Percentiles rank a stretch among this genome's conserved stretches.
phyloP scores from a whole-genome alignment of 2,888 invertebrate species.

The Netelia melanura region DNA sequence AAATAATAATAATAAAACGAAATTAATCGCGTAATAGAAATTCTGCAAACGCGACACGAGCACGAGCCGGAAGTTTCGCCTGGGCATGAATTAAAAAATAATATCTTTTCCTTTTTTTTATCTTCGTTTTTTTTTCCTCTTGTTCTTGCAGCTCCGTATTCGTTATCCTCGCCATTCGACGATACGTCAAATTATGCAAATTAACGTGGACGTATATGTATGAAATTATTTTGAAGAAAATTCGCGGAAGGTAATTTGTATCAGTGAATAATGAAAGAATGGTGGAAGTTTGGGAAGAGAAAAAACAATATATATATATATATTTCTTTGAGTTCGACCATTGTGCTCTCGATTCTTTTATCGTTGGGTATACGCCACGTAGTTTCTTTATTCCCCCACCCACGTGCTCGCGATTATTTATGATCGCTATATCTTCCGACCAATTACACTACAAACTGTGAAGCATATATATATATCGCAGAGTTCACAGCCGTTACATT shows the following conservation, averaged over 20 bases:
- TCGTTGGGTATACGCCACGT: slow-evolving; percentile 8
- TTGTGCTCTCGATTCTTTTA: slow-evolving; percentile 45
- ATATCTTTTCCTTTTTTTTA: too few relatives aligned
- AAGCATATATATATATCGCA: neutral
- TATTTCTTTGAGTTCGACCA: neutral
- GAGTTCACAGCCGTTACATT: slow-evolving; percentile 19
- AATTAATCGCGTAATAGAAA: neutral
- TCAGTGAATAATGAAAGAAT: too few relatives aligned
- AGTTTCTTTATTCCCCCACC: neutral
- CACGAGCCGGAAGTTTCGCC: neutral
- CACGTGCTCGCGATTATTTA: slow-evolving; percentile 38
- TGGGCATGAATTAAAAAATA: too few relatives aligned
- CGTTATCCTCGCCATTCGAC: too few relatives aligned
- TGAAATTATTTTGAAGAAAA: too few relatives aligned
- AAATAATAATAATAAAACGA: neutral
- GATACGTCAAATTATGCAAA: too few relatives aligned
- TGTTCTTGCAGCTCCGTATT: too few relatives aligned
- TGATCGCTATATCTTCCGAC: slow-evolving; percentile 6
- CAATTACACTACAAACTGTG: slow-evolving; percentile 28
- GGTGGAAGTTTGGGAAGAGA: too few relatives aligned
- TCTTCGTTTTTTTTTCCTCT: too few relatives aligned
- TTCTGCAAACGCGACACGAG: neutral
- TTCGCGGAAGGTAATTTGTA: too few relatives aligned
- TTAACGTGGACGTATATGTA: too few relatives aligned
- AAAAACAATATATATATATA: neutral